Base-by-base conservation (phyloP, 2,888 invertebrate genomes). In the Pristionchus maxplancki region DNA sequence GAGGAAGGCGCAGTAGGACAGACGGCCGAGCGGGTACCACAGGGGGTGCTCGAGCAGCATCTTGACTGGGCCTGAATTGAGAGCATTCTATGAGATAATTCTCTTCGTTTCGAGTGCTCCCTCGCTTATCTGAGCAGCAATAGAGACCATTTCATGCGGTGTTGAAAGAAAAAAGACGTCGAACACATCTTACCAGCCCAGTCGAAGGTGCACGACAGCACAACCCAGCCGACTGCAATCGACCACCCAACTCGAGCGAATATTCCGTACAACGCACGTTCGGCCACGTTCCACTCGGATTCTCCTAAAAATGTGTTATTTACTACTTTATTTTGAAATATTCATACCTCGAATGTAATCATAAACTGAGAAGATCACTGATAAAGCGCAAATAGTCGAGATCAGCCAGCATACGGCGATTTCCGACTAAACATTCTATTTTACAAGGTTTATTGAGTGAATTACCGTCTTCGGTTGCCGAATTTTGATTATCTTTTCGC, bases 1-100 rank as follows among this genome's bases (percentile, higher is more conserved):
- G 53, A 98, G 96, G 95, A 98, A 98, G 53, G 97, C 97, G 95
- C 97, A 97, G 95, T 97, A 98, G 4, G 98, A 97, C 90, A 98
- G 96, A 87, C 98, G 96, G 93, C 97, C 97, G 86, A 98, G 96
- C 0, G 98, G 98, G 93, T 97, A 96, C 92, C 97, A 96, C 0
- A 97, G 96, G 86, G 96, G 96, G 95, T 97, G 97, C 0, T 97
- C 97, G 83, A 98, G 96, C 74, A 97, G 95, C 0, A 96, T 96
- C 95, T 97, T 97, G 88, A 97, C 95, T 15, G 87, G 88, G 15
- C 91, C 91, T 91, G 62, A 9, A 74, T 17, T n/a, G n/a, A 24
- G 58, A 58, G 58, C n/a, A n/a, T n/a, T n/a, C n/a, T n/a, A n/a
- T n/a, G n/a, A n/a, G n/a, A n/a, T n/a, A n/a, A n/a, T n/a, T n/a